Evolutionary conservation across 2,888 invertebrate species (phyloP).

Genomic region (Leucophora obtusa): DNA sequence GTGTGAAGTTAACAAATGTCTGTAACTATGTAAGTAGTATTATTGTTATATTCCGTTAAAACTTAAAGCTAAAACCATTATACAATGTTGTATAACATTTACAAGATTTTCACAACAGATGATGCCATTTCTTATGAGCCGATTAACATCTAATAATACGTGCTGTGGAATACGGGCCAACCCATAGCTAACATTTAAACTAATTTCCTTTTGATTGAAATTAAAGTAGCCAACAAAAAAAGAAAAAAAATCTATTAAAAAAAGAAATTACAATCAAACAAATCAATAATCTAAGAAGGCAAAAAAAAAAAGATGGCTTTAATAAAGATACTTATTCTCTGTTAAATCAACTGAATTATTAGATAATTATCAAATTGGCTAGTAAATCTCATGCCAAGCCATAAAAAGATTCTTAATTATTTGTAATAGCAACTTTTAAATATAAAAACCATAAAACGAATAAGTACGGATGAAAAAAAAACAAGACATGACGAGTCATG

Average conservation of each 20-base stretch:
- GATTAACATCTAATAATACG: slow-evolving; percentile 57
- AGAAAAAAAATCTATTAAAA: neutral
- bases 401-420: slow-evolving; percentile 38
- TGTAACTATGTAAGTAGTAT: neutral
- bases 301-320: slow-evolving; percentile 4
- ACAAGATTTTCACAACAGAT: slow-evolving; percentile 46
- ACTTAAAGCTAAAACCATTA: neutral
- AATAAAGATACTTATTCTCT: slow-evolving; percentile 2
- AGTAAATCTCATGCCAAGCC: slow-evolving; percentile 9
- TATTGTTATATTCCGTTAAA: slow-evolving; percentile 17
- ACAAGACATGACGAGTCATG: slow-evolving; percentile 47
- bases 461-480: neutral
- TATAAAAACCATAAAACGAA: neutral
- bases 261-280: neutral
- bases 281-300: neutral
- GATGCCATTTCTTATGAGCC: slow-evolving; percentile 48
- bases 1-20: neutral
- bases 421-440: slow-evolving; percentile 9
- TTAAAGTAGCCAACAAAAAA: neutral
- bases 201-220: slow-evolving; percentile 46
- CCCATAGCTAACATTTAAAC: slow-evolving; percentile 46
- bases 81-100: slow-evolving; percentile 1
- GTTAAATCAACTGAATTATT: slow-evolving; percentile 44
- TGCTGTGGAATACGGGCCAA: slow-evolving; percentile 33
- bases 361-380: slow-evolving; percentile 41